Evolutionary conservation across 2,797 vertebrate species (phyloP), one percentile per base, ranked within the genome.

Genomic region (Syngnathus rostellatus): DNA sequence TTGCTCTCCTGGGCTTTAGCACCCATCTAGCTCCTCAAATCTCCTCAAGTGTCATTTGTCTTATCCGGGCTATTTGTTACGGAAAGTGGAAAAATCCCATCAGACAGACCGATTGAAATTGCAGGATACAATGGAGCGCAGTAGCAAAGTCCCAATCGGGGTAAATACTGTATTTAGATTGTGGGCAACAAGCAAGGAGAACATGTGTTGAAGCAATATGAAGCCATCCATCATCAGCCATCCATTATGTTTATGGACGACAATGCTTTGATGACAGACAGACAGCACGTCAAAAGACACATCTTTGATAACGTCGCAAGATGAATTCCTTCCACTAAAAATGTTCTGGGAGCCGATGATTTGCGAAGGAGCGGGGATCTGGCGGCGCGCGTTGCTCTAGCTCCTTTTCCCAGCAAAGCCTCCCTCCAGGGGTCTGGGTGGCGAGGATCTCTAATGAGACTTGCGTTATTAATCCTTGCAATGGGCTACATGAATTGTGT

Each of bases 301-400:
- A 84, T 87, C 73, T 85, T 86, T 85, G 86, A 89, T 89, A 84
- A 84, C 85, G 77, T 77, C 63, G 80, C 67, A 67, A 87, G 82
- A 87, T 89, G 88, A 86, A 89, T 87, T 88, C 85, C 87, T 85
- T 85, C 83, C 83, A 86, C 82, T 90, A 88, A 89, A 89, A 90
- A 81, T 78, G 82, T 85, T 91, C 83, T 60, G 72, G 70, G 69
- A 79, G 81, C 82, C 82, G 85, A 86, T 89, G 87, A 90, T 89
- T 89, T 89, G 86, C 83, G 79, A 72, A 86, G 85, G 80, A 85
- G 69, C 65, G 58, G 75, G 10, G 75, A 54, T 58, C 79, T 72
- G 78, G 83, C 71, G 75, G 83, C 71, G 75, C 83, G 76, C 80
- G 59, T 68, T 68, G 68, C 72, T 79, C 81, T 83, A 57, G 64